Conservation (phyloP, 2,113 vertebrate species). For the Nansenia antarctica region DNA sequence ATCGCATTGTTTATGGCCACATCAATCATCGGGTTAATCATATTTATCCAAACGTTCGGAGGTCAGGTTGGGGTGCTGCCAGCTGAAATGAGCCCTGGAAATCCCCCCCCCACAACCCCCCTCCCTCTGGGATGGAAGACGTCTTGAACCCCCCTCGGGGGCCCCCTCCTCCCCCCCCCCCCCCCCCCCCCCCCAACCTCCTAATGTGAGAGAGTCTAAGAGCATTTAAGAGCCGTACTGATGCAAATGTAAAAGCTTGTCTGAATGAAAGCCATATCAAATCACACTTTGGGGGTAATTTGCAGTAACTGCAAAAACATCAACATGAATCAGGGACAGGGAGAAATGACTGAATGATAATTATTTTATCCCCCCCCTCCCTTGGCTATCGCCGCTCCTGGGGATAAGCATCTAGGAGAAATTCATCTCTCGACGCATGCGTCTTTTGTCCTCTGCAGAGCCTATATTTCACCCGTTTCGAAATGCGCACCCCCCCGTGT, state of each 20-base stretch:
- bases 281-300: conserved; percentile 32
- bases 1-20: neutral
- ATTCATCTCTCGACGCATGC: neutral
- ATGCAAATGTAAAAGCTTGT: conserved; percentile 26
- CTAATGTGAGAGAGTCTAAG: conserved; percentile 3
- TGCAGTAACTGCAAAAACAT: neutral
- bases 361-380: neutral
- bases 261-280: conserved; percentile 15
- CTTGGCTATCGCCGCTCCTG: neutral
- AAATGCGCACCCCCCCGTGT: neutral
- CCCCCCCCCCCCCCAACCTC: conserved; percentile 8
- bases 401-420: neutral
- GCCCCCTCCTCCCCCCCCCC: conserved; percentile 13
- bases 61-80: conserved; percentile 16
- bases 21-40: conserved; percentile 25
- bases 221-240: conserved; percentile 4
- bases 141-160: conserved; percentile 1
- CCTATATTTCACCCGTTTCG: neutral
- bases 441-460: neutral
- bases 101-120: no score
- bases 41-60: conserved; percentile 7
- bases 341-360: no score
- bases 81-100: conserved; percentile 14
- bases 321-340: conserved; percentile 1
- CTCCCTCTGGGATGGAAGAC: conserved; percentile 3